These are phyloP conservation scores for Pangasius mekongensis DNA, from an alignment of 2,797 vertebrate species.

Conservation along the genomic window DNA sequence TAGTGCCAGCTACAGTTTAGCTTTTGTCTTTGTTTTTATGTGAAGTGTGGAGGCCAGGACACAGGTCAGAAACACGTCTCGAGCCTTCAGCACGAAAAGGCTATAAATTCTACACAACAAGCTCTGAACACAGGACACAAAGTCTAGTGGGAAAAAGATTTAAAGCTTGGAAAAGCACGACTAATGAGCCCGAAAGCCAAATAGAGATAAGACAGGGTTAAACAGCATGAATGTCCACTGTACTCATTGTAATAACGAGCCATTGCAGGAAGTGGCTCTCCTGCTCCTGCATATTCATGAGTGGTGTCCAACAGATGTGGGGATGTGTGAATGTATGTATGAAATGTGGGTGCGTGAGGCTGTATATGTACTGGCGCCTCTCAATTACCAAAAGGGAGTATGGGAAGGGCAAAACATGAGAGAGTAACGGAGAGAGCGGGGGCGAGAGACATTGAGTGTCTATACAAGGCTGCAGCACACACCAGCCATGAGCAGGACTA, in stretches of 20 bases:
- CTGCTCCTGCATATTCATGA: constrained; percentile 61
- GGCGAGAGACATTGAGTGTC: not conserved
- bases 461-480: constrained; percentile 28
- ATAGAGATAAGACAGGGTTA: constrained; percentile 51
- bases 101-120: constrained; percentile 52
- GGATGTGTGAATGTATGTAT: constrained; percentile 12
- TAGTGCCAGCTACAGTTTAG: constrained; percentile 35
- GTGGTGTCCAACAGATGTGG: constrained; percentile 49
- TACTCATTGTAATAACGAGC: constrained; percentile 45
- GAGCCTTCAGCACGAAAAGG: constrained; percentile 45
- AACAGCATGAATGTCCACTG: constrained; percentile 34
- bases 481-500: constrained; percentile 38
- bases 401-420: constrained; percentile 11
- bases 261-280: constrained; percentile 43
- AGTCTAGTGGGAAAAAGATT: constrained; percentile 3
- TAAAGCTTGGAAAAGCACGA: constrained; percentile 40
- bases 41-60: constrained; percentile 47
- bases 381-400: constrained; percentile 8
- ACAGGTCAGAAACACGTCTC: constrained; percentile 52
- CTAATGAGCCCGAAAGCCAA: constrained; percentile 37
- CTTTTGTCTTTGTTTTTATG: constrained; percentile 45
- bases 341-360: constrained; percentile 31
- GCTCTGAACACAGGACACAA: constrained; percentile 5
- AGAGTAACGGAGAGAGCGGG: not conserved
- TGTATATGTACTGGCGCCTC: constrained; percentile 34